Base-by-base conservation (phyloP, 1,140 invertebrate species). In the Leptoteleia sp. region DNA sequence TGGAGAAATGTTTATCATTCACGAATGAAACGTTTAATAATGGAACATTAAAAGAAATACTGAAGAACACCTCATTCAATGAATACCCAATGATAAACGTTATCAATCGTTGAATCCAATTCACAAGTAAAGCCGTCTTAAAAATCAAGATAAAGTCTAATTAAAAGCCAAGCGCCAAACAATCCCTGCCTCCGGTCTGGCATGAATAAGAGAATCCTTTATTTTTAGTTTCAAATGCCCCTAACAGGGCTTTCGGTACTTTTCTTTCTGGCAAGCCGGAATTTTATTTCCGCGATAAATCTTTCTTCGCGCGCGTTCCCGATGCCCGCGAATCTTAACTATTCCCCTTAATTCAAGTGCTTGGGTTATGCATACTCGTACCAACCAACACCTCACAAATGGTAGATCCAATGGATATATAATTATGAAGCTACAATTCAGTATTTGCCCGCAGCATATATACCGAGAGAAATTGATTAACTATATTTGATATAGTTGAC, bases 271-370 rank as follows among this genome's bases (percentile, higher is more conserved):
- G 13, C 29, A 31, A 9, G 12, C 27, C 31, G 16, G 19, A 35
- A 42, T 75, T 75, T 75, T 59, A 67, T 67, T 65, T 75, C 54
- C 45, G 11, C 37, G 27, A 59, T 75, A 75, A 75, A 67, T 75
- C 45, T 75, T 25, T 38, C 54, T 22, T 47, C 33, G 13, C 37
- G 33, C 35, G 48, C 54, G 17, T 35, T 57, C 29, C 19, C 35
- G 22, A 61, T 54, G 15, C 35, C 4, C 9, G 40, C 55, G 37
- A 38, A 62, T 62, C 43, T 52, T 52, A 31, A 72, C 57, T 61
- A 38, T 38, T 62, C 13, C 33, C 52, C 29, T 62, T 55, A 64
- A 64, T 45, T 73, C 42, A 42, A 15, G 40, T 55, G 64, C 25
- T 35, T 31, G 47, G 48, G 9, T 40, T 40, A 17, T 52, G 67